phyloP scores from a whole-genome alignment of 2,888 invertebrate species.

The Pediacus dermestoides region DNA sequence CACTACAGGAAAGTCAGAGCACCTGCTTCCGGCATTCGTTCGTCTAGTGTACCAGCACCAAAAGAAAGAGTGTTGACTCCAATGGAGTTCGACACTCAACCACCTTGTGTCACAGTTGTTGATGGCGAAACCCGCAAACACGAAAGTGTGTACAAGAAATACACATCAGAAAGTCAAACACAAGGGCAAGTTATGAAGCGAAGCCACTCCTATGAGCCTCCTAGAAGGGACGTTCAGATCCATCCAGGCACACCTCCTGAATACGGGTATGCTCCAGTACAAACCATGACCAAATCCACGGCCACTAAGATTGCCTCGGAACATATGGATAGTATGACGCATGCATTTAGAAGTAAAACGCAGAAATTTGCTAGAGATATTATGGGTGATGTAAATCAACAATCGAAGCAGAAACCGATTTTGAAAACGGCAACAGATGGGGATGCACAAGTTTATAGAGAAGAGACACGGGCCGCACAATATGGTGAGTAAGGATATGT shows the following conservation, averaged over 20 bases:
- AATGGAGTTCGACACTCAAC: slow-evolving; percentile 59
- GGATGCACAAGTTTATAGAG: slow-evolving; percentile 66
- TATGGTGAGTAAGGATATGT: slow-evolving; percentile 70
- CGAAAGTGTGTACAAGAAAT: slow-evolving; percentile 33
- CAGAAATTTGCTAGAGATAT: slow-evolving; percentile 66
- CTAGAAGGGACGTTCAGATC: slow-evolving; percentile 31
- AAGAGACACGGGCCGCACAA: slow-evolving; percentile 66
- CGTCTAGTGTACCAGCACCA: slow-evolving; percentile 53
- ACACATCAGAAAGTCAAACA: slow-evolving; percentile 36
- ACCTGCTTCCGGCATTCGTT: slow-evolving; percentile 51
- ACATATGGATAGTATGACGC: slow-evolving; percentile 64
- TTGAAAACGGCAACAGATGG: slow-evolving; percentile 50
- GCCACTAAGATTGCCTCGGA: slow-evolving; percentile 57
- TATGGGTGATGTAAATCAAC: slow-evolving; percentile 56
- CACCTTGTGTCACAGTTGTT: slow-evolving; percentile 48
- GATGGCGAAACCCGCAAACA: slow-evolving; percentile 27
- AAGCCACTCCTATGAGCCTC: slow-evolving; percentile 37
- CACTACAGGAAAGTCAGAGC: slow-evolving; percentile 61
- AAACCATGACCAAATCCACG: slow-evolving; percentile 40
- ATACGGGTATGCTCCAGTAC: slow-evolving; percentile 54
- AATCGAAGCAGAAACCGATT: slow-evolving; percentile 46
- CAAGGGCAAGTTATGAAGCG: slow-evolving; percentile 36
- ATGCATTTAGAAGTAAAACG: slow-evolving; percentile 64
- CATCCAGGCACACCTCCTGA: slow-evolving; percentile 61
- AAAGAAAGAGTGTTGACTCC: slow-evolving; percentile 56